Evolutionary conservation across 2,888 invertebrate genomes (phyloP).

Genomic region (Pristionchus exspectatus): DNA sequence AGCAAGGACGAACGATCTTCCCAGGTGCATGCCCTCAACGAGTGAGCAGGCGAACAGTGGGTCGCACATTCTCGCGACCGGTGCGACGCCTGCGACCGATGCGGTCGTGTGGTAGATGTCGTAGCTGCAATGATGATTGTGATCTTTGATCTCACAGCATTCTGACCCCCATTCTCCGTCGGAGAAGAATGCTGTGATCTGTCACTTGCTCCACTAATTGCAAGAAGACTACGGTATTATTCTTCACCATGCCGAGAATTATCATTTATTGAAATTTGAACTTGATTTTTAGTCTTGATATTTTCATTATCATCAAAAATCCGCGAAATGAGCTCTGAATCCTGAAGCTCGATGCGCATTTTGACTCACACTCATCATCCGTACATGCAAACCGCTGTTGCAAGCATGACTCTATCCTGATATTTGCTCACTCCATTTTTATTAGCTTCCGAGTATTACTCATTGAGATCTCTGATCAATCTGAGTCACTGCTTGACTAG

Average conservation of each 20-base stretch:
- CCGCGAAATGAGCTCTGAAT: too few species aligned
- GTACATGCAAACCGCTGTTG: background rate
- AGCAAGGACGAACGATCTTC: constrained; percentile 78
- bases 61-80: constrained; percentile 79
- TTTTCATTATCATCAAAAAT: too few species aligned
- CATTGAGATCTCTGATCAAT: background rate
- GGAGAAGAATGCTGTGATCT: too few species aligned
- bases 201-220: too few species aligned
- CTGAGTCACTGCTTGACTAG: background rate
- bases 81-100: constrained; percentile 79
- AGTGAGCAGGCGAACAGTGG: constrained; percentile 77
- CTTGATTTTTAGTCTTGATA: too few species aligned
- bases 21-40: constrained; percentile 78
- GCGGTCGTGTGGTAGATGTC: constrained; percentile 79
- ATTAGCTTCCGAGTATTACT: background rate
- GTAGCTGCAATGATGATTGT: constrained; percentile 63
- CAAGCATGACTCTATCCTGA: background rate
- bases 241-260: too few species aligned
- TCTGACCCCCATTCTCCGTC: too few species aligned
- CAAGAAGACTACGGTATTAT: too few species aligned
- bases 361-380: background rate
- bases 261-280: too few species aligned
- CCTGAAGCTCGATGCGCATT: too few species aligned
- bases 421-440: background rate
- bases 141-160: too few species aligned